A percentile compares a stretch with the other conserved stretches of the same genome.
Evolutionary conservation across 2,888 invertebrate species (phyloP).

Genomic region (Tortricodes alternella): DNA sequence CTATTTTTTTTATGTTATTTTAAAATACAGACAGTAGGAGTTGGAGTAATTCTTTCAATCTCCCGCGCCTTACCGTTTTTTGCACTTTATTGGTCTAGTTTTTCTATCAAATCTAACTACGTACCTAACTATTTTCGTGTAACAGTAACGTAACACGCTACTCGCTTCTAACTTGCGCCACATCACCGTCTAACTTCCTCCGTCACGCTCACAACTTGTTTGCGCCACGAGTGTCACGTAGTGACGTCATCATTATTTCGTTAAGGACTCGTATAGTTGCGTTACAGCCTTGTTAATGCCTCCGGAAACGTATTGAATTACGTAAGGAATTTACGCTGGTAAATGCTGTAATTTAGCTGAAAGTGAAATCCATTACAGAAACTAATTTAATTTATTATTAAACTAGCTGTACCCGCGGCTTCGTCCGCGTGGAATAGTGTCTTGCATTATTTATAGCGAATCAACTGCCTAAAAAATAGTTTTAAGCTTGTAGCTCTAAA

Average conservation of each 20-base stretch:
- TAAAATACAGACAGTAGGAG: too few species aligned
- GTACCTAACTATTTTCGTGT: too few species aligned
- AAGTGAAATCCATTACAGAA: background rate
- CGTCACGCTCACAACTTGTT: slow-evolving; percentile 56
- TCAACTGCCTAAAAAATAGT: too few species aligned
- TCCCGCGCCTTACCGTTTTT: too few species aligned
- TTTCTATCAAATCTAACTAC: too few species aligned
- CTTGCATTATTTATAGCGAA: too few species aligned
- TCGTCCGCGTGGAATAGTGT: too few species aligned
- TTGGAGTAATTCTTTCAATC: too few species aligned
- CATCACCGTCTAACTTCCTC: slow-evolving; percentile 38
- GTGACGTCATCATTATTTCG: slow-evolving; percentile 47
- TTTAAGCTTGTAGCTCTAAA: too few species aligned
- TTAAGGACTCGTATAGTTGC: slow-evolving; percentile 46
- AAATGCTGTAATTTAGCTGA: slow-evolving; percentile 14
- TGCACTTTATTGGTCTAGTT: too few species aligned
- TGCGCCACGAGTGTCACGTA: slow-evolving; percentile 52
- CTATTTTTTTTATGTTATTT: too few species aligned
- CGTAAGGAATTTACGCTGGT: slow-evolving; percentile 4
- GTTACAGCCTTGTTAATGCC: slow-evolving; percentile 37
- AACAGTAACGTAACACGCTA: slow-evolving; percentile 32
- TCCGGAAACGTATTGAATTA: slow-evolving; percentile 10
- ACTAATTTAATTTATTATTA: background rate
- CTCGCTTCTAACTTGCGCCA: slow-evolving; percentile 29
- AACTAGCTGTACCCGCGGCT: too few species aligned